Percentiles rank a stretch among this genome's conserved stretches.
These are phyloP conservation scores for Habrosyne pyritoides DNA, from an alignment of 2,888 invertebrate species.

Conservation along the genomic window DNA sequence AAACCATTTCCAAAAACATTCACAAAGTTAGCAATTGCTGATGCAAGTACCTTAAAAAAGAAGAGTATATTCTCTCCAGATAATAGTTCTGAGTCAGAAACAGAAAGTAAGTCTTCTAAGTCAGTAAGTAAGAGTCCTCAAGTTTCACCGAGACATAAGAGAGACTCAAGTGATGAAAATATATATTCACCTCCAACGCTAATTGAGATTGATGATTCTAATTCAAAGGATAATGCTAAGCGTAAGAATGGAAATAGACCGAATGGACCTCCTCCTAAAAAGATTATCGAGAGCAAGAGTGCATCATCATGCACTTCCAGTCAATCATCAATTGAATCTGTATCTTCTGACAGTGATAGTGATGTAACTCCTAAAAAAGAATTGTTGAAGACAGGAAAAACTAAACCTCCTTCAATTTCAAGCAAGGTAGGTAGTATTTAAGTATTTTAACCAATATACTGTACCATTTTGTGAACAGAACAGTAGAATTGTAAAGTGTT, in stretches of 20 bases:
- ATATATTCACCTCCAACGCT: conserved; percentile 48
- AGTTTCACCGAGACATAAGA: conserved; percentile 58
- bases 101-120: conserved; percentile 51
- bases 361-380: conserved; percentile 66
- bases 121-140: conserved; percentile 66
- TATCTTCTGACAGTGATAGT: conserved; percentile 74
- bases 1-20: conserved; percentile 68
- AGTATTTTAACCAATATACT: too few relatives aligned
- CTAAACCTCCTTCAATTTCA: conserved; percentile 58
- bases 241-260: conserved; percentile 61
- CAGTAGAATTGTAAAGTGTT: too few relatives aligned
- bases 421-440: too few relatives aligned
- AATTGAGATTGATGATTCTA: conserved; percentile 63
- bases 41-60: conserved; percentile 80
- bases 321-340: conserved; percentile 73
- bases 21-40: conserved; percentile 57
- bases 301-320: conserved; percentile 75
- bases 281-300: conserved; percentile 67
- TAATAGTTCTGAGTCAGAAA: conserved; percentile 81
- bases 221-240: conserved; percentile 61
- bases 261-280: conserved; percentile 73
- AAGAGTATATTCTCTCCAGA: conserved; percentile 93
- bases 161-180: conserved; percentile 66
- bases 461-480: too few relatives aligned
- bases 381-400: conserved; percentile 60